Conservation (phyloP, 2,797 vertebrate species). For the Pelochelys cantorii region DNA sequence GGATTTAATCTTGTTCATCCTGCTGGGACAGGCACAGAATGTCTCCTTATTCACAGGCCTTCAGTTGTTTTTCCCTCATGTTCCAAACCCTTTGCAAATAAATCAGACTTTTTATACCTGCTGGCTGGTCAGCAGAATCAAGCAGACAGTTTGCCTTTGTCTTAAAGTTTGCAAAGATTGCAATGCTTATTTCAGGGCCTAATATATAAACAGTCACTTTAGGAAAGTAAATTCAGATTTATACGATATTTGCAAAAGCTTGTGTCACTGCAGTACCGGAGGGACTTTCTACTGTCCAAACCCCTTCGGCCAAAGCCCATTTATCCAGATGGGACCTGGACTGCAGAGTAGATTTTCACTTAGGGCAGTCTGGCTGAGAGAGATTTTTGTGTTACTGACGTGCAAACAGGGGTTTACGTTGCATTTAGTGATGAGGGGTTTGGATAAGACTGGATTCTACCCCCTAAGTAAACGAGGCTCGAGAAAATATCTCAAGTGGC, state of each 20-base stretch:
- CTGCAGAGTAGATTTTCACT: neutral
- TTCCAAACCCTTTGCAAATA: neutral
- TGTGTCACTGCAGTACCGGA: neutral
- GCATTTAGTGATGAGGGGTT: neutral
- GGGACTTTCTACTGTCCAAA: neutral
- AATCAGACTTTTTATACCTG: neutral
- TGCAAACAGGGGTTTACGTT: neutral
- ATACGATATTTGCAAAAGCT: neutral
- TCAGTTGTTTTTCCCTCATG: neutral
- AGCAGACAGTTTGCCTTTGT: neutral
- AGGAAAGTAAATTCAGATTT: neutral
- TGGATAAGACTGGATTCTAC: neutral
- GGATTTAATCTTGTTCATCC: neutral
- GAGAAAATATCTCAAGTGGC: neutral
- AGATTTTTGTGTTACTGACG: neutral
- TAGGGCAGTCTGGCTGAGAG: neutral
- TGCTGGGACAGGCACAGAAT: neutral
- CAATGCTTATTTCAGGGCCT: neutral
- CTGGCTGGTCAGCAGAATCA: neutral
- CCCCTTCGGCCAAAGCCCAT: accelerated
- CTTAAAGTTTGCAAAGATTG: neutral
- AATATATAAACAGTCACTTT: accelerated
- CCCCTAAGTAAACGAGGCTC: neutral
- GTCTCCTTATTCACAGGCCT: neutral
- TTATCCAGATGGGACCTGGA: neutral